Evolutionary conservation across 2,888 invertebrate genomes (phyloP), one percentile per base, ranked within the genome.

Genomic region (Caenorhabditis becei): DNA sequence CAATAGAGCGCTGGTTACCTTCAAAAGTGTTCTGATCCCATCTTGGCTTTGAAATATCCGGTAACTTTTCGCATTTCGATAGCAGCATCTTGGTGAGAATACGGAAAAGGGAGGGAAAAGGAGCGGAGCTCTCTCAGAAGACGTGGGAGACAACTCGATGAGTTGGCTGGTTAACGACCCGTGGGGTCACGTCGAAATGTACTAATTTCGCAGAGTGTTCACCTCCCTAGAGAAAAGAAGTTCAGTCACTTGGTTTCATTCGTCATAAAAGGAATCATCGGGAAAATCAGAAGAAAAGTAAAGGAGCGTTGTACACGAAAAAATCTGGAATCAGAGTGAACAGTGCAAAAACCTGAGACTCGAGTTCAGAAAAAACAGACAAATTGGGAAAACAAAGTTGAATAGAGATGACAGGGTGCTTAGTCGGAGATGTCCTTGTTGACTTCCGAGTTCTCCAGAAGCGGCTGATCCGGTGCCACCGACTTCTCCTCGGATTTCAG

Each of bases 1-100:
- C n/a, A n/a, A n/a, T n/a, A n/a, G n/a, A n/a, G n/a, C 10, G 16
- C 8, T 28, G n/a, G 16, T 44, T 28, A 77, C 80, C 83, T 67
- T 83, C 35, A 53, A 78, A 82, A 26, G 75, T 63, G 28, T 74
- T 74, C 93, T 97, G 97, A 92, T 97, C 96, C 93, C 95, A 97
- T 90, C 95, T 94, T 0, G 97, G 90, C 95, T 94, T 80, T n/a
- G 80, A 80, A 74, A 83, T 75, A 62, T 83, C 81, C 35, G 83
- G 83, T 4, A 80, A n/a, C 35, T 69, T 47, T 26, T 63, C 70
- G 32, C 69, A 70, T 49, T 80, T 75, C 28, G 80, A 80, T 54
- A 80, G 44, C 51, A 59, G 51, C 66, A 75, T 75, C 18, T 18
- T 56, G 23, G 51, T 10, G 11, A 14, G 41, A 4, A 16, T n/a